Conservation (phyloP, 2,888 invertebrate genomes). For the Alsophila aescularia region DNA sequence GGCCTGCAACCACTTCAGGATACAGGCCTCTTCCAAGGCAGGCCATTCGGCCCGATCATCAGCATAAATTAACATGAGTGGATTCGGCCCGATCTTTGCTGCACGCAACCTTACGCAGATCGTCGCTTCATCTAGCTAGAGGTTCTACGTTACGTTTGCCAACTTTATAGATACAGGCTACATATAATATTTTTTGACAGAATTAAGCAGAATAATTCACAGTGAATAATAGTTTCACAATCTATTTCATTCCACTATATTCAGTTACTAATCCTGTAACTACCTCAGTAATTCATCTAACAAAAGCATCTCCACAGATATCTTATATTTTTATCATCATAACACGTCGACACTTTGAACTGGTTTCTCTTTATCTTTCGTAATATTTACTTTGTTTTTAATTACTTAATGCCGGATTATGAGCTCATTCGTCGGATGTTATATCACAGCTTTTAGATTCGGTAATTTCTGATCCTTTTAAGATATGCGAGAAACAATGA, state of each 20-base stretch:
- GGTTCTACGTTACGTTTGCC: too few species aligned
- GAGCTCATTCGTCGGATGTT: slow-evolving; percentile 32
- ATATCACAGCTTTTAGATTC: slow-evolving; percentile 36
- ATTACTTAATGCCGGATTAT: slow-evolving; percentile 35
- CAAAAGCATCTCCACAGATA: slow-evolving; percentile 2
- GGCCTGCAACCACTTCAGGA: too few species aligned
- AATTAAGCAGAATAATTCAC: neutral
- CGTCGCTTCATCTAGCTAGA: too few species aligned
- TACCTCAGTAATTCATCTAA: neutral
- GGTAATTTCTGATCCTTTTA: slow-evolving; percentile 49
- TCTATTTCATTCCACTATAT: neutral
- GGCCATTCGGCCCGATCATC: too few species aligned
- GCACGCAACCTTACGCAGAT: too few species aligned
- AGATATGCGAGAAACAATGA: slow-evolving; percentile 42
- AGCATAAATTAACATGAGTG: too few species aligned
- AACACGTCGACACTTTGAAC: slow-evolving; percentile 6
- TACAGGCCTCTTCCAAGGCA: too few species aligned
- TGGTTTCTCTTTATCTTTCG: slow-evolving; percentile 10
- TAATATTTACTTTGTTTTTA: slow-evolving; percentile 27
- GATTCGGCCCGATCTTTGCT: too few species aligned
- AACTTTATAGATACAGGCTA: too few species aligned
- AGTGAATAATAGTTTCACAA: neutral
- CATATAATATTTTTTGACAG: too few species aligned
- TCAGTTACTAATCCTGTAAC: neutral
- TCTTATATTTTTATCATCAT: slow-evolving; percentile 1